Percentiles rank a stretch among this genome's conserved stretches.
Conservation (phyloP, 2,113 vertebrate species). For the Hylia prasina region DNA sequence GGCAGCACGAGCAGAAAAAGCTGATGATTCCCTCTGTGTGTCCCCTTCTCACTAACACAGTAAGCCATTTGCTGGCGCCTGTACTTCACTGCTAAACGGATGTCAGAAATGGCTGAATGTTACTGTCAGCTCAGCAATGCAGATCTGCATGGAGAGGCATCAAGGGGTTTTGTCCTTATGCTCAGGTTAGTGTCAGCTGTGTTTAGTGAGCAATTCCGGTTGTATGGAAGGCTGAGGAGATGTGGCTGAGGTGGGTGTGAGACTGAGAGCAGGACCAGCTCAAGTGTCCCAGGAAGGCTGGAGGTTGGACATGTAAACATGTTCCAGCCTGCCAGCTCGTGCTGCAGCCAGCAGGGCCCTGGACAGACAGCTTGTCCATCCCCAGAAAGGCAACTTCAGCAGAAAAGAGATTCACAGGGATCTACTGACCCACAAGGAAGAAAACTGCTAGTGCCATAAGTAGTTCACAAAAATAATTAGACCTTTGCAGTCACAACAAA, state of each 20-base stretch:
- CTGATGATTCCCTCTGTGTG: neutral
- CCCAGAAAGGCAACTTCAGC: neutral
- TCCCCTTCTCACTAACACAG: neutral
- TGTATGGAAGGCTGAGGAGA: neutral
- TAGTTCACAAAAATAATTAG: neutral
- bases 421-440: neutral
- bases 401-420: neutral
- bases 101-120: neutral
- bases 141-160: neutral
- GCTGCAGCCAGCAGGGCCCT: neutral
- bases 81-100: neutral
- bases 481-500: neutral
- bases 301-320: accelerated
- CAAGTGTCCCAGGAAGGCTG: neutral
- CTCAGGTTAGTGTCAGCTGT: neutral
- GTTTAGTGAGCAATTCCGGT: neutral
- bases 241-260: neutral
- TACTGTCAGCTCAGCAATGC: neutral
- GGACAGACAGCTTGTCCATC: neutral
- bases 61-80: neutral
- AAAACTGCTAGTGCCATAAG: neutral
- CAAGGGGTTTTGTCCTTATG: neutral
- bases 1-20: neutral
- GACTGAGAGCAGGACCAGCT: neutral
- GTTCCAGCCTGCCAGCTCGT: neutral